Evolutionary conservation across 2,113 vertebrate species (phyloP).

Genomic region (Rissa tridactyla): DNA sequence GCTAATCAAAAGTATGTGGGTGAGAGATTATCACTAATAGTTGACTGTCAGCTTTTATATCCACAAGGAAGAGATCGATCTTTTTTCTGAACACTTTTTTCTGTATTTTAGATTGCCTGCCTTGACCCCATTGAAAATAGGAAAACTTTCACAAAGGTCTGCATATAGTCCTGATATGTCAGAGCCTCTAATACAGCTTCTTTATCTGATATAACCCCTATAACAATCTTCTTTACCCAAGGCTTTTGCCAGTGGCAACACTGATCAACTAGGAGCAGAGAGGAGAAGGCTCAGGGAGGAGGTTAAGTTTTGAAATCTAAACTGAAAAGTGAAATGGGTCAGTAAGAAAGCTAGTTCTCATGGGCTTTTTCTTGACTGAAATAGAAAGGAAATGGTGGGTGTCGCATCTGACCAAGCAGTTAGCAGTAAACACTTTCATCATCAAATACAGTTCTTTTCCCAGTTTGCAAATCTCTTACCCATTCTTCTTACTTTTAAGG

Average conservation of each 20-base stretch:
- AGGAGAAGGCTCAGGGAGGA: background rate
- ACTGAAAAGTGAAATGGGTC: background rate
- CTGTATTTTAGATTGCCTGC: background rate
- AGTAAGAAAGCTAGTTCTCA: background rate
- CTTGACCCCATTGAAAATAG: background rate
- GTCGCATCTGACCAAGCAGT: constrained; percentile 39
- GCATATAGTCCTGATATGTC: background rate
- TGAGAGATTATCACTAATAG: background rate
- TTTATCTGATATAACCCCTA: background rate
- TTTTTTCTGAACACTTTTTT: background rate
- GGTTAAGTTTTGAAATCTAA: background rate
- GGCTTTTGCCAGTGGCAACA: background rate
- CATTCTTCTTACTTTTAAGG: constrained; percentile 51
- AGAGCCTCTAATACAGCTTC: background rate
- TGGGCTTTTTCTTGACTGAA: background rate
- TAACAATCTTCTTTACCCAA: background rate
- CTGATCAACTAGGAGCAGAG: background rate
- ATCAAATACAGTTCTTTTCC: background rate
- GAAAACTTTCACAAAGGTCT: background rate
- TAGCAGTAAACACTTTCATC: constrained; percentile 3
- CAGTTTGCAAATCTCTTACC: background rate
- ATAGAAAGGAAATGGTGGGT: constrained; percentile 37
- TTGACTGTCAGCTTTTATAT: background rate
- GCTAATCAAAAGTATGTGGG: background rate
- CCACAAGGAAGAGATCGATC: background rate